Evolutionary conservation across 1,140 invertebrate genomes (phyloP), one percentile per base, ranked within the genome.

Genomic region (Augochlora pura): DNA sequence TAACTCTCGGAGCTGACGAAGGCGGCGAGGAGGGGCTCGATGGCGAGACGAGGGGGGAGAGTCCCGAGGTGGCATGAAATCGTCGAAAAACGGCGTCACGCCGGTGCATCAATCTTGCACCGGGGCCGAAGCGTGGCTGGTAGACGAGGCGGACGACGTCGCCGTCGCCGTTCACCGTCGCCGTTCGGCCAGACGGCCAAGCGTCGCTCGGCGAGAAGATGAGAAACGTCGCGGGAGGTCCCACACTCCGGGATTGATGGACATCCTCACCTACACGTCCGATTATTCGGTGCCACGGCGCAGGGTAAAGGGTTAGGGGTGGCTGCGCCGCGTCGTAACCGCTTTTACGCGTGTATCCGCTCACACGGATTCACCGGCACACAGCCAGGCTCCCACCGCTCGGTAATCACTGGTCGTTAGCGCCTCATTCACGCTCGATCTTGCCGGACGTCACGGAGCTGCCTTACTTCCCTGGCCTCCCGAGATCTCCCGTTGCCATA

Each of bases 141-240:
- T 49, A 38, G 69, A 59, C 49, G 60, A 49, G 59, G 67, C 49
- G 77, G 80, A 57, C 18, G 54, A 57, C 42, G 42, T 46, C 42
- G 42, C 42, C 42, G 54, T 21, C 21, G 54, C 49, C 49, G 54
- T 57, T 46, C 42, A 10, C 42, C 42, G 54, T 21, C 21, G 54
- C 49, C 49, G 54, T 57, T 9, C 6, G 52, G n/a, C 21, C 0
- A n/a, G 18, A 79, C 83, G 80, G 78, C 78, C 72, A 75, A n/a
- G 70, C 63, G 84, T 85, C 83, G 83, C 32, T 27, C 42, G 84
- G 87, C 84, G 88, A 91, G 89, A 90, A 88, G 89, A 91, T 90
- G 90, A 91, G 89, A 88, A 91, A 88, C 91, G 78, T 91, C 88
- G 89, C 89, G 90, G 90, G 91, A 91, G 91, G 90, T 90, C 89